These are phyloP conservation scores for Trissolcus japonicus DNA, from an alignment of 2,888 invertebrate genomes.

Conservation along the genomic window DNA sequence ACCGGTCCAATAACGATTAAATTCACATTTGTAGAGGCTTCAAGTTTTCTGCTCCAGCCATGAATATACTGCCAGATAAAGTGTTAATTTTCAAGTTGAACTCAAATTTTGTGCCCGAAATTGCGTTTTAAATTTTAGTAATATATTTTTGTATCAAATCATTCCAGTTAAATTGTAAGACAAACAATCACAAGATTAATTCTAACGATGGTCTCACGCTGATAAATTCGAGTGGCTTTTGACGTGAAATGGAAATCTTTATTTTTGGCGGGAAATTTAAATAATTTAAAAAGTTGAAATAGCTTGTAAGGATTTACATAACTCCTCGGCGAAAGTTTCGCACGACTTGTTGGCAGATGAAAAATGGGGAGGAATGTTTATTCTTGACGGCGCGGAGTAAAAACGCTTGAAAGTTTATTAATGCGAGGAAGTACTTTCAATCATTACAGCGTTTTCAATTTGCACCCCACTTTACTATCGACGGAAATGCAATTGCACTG, in stretches of 20 bases:
- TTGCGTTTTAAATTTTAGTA: neutral
- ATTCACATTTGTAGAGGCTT: neutral
- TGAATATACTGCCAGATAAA: too few species aligned
- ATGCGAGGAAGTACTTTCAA: slow-evolving; percentile 28
- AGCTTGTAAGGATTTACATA: slow-evolving; percentile 5
- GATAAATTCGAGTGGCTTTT: neutral
- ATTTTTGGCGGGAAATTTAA: slow-evolving; percentile 6
- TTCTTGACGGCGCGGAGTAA: slow-evolving; percentile 5
- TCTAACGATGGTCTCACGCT: too few species aligned
- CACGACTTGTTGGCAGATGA: slow-evolving; percentile 2
- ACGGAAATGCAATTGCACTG: too few species aligned
- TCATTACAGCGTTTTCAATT: slow-evolving; percentile 35
- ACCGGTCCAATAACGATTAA: neutral
- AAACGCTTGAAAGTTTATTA: slow-evolving; percentile 31
- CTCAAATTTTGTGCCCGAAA: neutral
- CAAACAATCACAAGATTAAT: too few species aligned
- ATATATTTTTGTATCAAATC: too few species aligned
- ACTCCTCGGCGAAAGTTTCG: neutral
- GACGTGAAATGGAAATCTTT: neutral
- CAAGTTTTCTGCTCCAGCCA: too few species aligned
- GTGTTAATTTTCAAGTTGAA: too few species aligned
- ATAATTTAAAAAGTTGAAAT: slow-evolving; percentile 8
- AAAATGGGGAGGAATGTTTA: slow-evolving; percentile 14
- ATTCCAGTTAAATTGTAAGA: too few species aligned
- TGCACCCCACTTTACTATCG: slow-evolving; percentile 1